Conservation (phyloP, 2,888 invertebrate genomes). For the Lordiphosa andalusiaca region DNA sequence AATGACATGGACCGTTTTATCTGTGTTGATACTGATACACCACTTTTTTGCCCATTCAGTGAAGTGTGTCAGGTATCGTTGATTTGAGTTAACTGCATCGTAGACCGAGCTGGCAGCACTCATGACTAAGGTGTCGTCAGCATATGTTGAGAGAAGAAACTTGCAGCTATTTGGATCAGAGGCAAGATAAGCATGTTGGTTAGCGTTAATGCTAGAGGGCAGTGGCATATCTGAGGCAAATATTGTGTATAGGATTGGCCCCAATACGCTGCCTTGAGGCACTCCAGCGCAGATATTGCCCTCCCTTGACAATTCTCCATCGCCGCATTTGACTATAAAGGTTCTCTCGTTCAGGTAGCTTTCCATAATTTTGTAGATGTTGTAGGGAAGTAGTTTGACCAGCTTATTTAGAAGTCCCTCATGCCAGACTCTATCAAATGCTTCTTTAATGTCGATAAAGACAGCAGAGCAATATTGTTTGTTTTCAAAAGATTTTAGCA, state of each 20-base stretch:
- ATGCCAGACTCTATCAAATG: constrained; percentile 1
- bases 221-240: constrained; percentile 1
- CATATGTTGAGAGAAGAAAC: not conserved
- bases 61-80: not conserved
- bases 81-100: not conserved
- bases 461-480: constrained; percentile 1
- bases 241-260: not conserved
- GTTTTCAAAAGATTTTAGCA: not conserved
- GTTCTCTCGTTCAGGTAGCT: not conserved
- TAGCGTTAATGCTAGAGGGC: not conserved
- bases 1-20: not conserved
- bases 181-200: too few species aligned
- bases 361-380: not conserved
- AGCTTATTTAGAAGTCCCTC: not conserved
- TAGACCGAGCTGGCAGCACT: not conserved
- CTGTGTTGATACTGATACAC: not conserved
- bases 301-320: not conserved
- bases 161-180: not conserved
- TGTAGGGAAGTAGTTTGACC: not conserved
- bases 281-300: not conserved
- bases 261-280: constrained; percentile 6
- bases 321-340: not conserved
- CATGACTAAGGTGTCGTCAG: not conserved
- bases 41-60: not conserved
- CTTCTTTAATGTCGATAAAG: constrained; percentile 1